A percentile compares a stretch with the other conserved stretches of the same genome.
phyloP scores from a whole-genome alignment of 1,140 invertebrate genomes.

The Euura lappo region DNA sequence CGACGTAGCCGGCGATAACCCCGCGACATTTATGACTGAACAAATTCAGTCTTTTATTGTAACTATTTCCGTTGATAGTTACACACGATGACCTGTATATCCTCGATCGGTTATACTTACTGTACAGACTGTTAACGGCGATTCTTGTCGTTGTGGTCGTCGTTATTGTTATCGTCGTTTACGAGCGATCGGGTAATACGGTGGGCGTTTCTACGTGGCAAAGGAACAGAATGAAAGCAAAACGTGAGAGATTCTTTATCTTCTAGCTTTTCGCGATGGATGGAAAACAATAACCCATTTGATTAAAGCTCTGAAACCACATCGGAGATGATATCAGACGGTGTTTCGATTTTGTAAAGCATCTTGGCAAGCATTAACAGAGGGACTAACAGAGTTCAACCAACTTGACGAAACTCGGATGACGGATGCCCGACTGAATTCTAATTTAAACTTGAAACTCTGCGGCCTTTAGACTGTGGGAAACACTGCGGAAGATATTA shows the following conservation, averaged over 20 bases:
- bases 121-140: not conserved
- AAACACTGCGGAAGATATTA: not conserved
- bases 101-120: no score
- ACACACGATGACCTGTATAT: no score
- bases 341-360: not conserved
- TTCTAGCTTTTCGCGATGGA: not conserved
- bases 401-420: not conserved
- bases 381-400: no score
- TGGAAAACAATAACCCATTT: not conserved
- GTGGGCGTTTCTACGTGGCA: not conserved
- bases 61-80: not conserved
- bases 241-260: not conserved
- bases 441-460: not conserved
- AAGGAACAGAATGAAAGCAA: not conserved
- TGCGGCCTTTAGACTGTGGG: no score
- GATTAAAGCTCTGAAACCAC: not conserved
- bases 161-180: conserved; percentile 7
- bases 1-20: conserved; percentile 1
- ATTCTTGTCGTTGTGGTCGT: not conserved
- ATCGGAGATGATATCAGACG: not conserved
- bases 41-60: conserved; percentile 12
- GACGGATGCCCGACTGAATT: not conserved
- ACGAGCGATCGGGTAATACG: not conserved
- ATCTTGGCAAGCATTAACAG: not conserved
- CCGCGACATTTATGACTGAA: not conserved